Conservation (phyloP, 30 jellyfish, hydroid and myxozoan species). For the Nemopilema nomurai region DNA sequence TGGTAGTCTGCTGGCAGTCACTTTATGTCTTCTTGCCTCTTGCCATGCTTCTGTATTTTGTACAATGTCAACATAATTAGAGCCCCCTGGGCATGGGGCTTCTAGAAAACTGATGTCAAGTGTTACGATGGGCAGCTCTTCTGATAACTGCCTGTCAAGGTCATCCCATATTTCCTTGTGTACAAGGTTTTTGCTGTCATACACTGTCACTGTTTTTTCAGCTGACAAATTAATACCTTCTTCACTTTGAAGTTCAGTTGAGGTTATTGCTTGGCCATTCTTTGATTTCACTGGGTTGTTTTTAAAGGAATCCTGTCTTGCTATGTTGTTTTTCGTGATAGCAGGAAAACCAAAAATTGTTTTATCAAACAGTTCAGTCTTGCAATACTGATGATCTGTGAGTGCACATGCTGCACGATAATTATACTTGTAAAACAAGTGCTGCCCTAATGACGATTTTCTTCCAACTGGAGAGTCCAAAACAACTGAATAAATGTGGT, state of each 20-base stretch:
- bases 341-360: too few relatives aligned
- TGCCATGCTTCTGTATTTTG: slow-evolving; percentile 3
- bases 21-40: slow-evolving; percentile 1
- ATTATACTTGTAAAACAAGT: background rate
- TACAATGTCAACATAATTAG: background rate
- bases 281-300: too few relatives aligned
- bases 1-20: slow-evolving; percentile 5
- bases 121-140: background rate
- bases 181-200: background rate
- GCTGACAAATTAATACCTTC: background rate
- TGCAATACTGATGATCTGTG: too few relatives aligned
- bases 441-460: slow-evolving; percentile 2
- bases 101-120: slow-evolving; percentile 1
- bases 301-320: slow-evolving; percentile 1
- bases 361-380: too few relatives aligned
- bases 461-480: background rate
- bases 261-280: background rate
- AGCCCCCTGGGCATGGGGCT: slow-evolving; percentile 12
- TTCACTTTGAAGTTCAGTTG: background rate
- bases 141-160: slow-evolving; percentile 4
- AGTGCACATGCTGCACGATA: background rate
- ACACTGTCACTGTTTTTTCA: background rate
- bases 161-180: slow-evolving; percentile 3
- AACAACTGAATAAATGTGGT: background rate
- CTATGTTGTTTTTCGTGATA: too few relatives aligned